Base-by-base conservation (phyloP, 2,888 invertebrate species). In the Pristionchus entomophagus region DNA sequence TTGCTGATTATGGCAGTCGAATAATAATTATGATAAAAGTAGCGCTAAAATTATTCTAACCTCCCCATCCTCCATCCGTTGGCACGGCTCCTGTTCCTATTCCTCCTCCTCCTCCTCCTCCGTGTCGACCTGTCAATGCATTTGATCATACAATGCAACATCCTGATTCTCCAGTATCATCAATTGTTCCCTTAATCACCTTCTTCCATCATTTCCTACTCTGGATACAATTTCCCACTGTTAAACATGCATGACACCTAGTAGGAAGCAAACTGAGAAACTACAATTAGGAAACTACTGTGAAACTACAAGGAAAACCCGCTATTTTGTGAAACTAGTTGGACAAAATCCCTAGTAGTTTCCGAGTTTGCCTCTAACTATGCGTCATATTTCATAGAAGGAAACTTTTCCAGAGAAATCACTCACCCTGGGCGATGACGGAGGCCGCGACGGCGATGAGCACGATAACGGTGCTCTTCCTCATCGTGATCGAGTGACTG, bases 41-140 rank as follows among this genome's bases (percentile, higher is more conserved):
- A 10, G 22, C n/a, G n/a, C 10, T 1, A 2, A 56, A n/a, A n/a
- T 2, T 32, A 22, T 29, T 1, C 8, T 2, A 14, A 65, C 65
- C 65, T 65, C 65, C 65, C 65, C 65, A 65, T 65, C 65, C 65
- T 65, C 65, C 65, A 14, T 65, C 32, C 12, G 65, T 65, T 65
- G 32, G 32, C 12, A 32, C 32, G 35, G 65, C 32, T 4, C 65
- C 65, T 65, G 17, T 32, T 12, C 65, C 32, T 29, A 29, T 32
- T 65, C 62, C 32, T 32, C 65, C 65, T 14, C 65, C 65, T 32
- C 65, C 65, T 65, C 65, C 32, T 29, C 65, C n/a, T 2, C 65
- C n/a, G n/a, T n/a, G n/a, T n/a, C n/a, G n/a, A n/a, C n/a, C n/a
- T n/a, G n/a, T n/a, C n/a, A n/a, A n/a, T n/a, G n/a, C n/a, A n/a